Conservation (phyloP, 2,888 invertebrate species). For the Campaea margaritaria region DNA sequence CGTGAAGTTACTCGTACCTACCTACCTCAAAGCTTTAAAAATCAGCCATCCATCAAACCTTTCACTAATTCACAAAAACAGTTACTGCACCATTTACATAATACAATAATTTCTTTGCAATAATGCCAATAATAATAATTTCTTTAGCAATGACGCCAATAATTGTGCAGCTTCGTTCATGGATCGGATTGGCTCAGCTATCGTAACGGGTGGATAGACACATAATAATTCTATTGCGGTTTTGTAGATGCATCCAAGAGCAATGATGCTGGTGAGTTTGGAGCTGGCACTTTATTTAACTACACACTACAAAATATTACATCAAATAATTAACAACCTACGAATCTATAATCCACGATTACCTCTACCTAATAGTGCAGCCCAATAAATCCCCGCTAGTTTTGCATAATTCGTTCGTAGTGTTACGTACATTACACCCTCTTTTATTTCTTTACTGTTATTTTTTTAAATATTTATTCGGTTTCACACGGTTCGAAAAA, state of each 20-base stretch:
- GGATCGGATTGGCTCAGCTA: conserved; percentile 46
- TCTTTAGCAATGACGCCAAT: conserved; percentile 36
- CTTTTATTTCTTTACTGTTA: too few species aligned
- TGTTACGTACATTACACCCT: too few species aligned
- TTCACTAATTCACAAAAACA: conserved; percentile 23
- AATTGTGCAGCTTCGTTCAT: conserved; percentile 27
- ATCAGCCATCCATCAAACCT: conserved; percentile 7
- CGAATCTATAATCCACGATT: too few species aligned
- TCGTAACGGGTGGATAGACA: conserved; percentile 71
- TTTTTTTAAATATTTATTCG: too few species aligned
- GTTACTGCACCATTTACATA: conserved; percentile 36
- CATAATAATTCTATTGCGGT: conserved; percentile 68
- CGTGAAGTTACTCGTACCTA: too few species aligned
- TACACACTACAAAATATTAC: too few species aligned
- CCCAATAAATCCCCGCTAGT: too few species aligned
- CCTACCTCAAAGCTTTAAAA: background rate
- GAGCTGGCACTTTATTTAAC: conserved; percentile 41
- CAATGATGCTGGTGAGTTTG: conserved; percentile 30
- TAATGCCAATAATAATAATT: conserved; percentile 25
- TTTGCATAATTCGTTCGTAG: too few species aligned
- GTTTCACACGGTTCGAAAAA: too few species aligned
- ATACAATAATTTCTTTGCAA: conserved; percentile 28
- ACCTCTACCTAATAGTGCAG: too few species aligned
- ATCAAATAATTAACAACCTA: too few species aligned
- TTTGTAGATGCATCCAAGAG: conserved; percentile 44